phyloP scores from a whole-genome alignment of 1,140 invertebrate species.

The Drosophila sucinea region DNA sequence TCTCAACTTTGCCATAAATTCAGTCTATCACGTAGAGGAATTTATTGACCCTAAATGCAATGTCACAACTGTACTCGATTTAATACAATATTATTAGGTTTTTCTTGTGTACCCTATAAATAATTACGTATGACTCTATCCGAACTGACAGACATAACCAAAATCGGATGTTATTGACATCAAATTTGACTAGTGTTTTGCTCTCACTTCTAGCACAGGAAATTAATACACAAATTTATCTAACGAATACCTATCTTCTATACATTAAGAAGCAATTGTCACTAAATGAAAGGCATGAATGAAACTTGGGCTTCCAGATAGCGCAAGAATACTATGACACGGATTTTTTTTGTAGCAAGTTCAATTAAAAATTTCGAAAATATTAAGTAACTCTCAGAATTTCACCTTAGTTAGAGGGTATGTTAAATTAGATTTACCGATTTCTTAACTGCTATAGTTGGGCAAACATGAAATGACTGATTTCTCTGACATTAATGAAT shows the following conservation, averaged over 20 bases:
- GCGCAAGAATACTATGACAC: no score
- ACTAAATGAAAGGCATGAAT: no score
- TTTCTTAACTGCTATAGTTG: background rate
- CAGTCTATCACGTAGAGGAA: slow-evolving; percentile 42
- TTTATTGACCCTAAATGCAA: slow-evolving; percentile 45
- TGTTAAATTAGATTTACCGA: background rate
- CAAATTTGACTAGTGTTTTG: no score
- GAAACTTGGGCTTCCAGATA: no score
- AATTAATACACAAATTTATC: no score
- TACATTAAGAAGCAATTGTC: no score
- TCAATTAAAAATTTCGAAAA: no score
- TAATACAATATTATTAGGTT: background rate
- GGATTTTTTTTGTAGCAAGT: no score
- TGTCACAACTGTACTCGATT: slow-evolving; percentile 28
- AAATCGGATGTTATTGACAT: no score
- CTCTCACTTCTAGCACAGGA: no score
- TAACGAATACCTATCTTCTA: no score
- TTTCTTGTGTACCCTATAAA: background rate
- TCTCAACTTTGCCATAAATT: slow-evolving; percentile 37
- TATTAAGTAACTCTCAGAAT: background rate
- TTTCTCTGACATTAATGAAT: slow-evolving; percentile 11
- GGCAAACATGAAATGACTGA: background rate
- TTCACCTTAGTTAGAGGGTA: background rate
- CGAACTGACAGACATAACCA: no score
- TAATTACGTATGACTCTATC: background rate